Conservation (phyloP, 2,888 invertebrate genomes). For the Plebejus melissa region DNA sequence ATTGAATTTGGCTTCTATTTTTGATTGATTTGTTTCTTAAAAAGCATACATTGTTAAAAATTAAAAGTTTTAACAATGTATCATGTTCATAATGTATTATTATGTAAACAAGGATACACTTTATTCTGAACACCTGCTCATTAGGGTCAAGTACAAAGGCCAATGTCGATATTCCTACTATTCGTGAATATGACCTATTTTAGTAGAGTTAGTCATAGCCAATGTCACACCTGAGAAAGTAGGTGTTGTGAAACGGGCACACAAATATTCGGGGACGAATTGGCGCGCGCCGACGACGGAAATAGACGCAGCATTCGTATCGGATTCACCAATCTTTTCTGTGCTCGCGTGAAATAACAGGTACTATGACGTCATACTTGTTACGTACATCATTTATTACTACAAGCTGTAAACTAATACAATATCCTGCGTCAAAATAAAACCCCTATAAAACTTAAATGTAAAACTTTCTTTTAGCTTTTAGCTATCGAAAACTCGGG, state of each 20-base stretch:
- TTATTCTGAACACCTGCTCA: not conserved
- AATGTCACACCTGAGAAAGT: conserved; percentile 41
- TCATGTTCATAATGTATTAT: not conserved
- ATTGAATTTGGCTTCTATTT: not conserved
- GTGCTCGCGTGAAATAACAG: conserved; percentile 23
- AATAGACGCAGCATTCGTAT: conserved; percentile 70
- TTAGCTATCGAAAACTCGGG: not conserved
- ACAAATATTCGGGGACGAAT: conserved; percentile 72
- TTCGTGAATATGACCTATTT: conserved; percentile 39
- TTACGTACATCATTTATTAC: not conserved
- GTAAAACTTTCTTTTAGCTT: too few relatives aligned
- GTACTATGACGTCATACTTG: conserved; percentile 1
- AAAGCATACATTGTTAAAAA: not conserved
- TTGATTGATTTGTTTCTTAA: not conserved
- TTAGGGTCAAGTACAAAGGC: conserved; percentile 58
- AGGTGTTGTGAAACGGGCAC: conserved; percentile 70
- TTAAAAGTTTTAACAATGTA: not conserved
- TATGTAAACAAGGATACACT: conserved; percentile 15
- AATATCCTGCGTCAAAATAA: not conserved
- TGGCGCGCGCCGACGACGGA: conserved; percentile 63
- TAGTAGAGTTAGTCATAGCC: conserved; percentile 33
- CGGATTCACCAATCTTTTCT: conserved; percentile 64
- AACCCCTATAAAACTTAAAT: too few relatives aligned
- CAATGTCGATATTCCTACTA: conserved; percentile 67
- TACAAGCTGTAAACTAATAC: not conserved